A percentile compares a stretch with the other conserved stretches of the same genome.
These are phyloP conservation scores for Cylas formicarius DNA, from an alignment of 1,140 invertebrate species.

Conservation along the genomic window DNA sequence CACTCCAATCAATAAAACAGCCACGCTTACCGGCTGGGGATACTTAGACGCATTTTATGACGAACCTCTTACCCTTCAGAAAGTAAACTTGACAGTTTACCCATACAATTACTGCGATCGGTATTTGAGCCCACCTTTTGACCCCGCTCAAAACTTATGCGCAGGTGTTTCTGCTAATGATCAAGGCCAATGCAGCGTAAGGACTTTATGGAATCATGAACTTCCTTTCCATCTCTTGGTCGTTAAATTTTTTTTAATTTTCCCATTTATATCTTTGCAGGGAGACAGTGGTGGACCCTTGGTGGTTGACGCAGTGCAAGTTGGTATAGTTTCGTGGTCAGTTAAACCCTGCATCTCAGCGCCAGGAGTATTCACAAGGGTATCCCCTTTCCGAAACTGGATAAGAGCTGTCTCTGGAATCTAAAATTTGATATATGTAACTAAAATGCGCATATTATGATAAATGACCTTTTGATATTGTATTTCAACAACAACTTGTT, in stretches of 20 bases:
- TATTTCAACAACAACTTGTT: too few relatives aligned
- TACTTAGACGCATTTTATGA: slow-evolving; percentile 1
- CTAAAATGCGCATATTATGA: too few relatives aligned
- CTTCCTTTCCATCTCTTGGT: too few relatives aligned
- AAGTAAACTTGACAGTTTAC: slow-evolving; percentile 5
- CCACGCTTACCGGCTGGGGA: too few relatives aligned
- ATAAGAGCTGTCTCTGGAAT: slow-evolving; percentile 32
- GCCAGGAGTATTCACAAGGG: slow-evolving; percentile 46
- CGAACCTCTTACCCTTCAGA: slow-evolving; percentile 6
- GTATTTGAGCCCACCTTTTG: background rate
- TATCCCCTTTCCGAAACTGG: slow-evolving; percentile 44
- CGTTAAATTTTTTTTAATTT: too few relatives aligned
- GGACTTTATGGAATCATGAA: too few relatives aligned
- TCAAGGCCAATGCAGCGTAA: slow-evolving; percentile 11
- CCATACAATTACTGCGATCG: slow-evolving; percentile 3
- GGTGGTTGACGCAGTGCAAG: slow-evolving; percentile 34
- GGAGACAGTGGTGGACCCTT: slow-evolving; percentile 45
- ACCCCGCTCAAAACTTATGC: slow-evolving; percentile 1
- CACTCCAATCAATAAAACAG: too few relatives aligned
- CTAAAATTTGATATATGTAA: too few relatives aligned
- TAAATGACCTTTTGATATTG: too few relatives aligned
- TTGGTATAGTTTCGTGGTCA: slow-evolving; percentile 46
- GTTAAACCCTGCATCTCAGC: slow-evolving; percentile 42
- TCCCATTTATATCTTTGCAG: too few relatives aligned
- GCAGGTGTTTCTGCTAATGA: slow-evolving; percentile 1